Conservation (phyloP, 2,888 invertebrate species). For the Galeopsomyia nigrocyanea region DNA sequence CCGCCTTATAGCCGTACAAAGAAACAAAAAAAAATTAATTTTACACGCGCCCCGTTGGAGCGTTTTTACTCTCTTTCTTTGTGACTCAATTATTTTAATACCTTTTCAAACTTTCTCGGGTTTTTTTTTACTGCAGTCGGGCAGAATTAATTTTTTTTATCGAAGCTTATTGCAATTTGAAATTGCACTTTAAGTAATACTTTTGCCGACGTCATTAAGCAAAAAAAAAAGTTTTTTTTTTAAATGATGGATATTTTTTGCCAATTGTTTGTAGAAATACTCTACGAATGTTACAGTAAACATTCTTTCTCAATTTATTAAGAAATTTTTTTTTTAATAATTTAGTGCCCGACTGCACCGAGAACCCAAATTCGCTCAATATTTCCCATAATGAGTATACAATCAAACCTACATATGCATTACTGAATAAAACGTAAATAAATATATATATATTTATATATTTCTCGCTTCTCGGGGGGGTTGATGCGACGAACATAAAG, state of each 20-base stretch:
- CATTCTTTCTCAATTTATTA: too few relatives aligned
- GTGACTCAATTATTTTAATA: conserved; percentile 23
- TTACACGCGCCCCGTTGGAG: conserved; percentile 18
- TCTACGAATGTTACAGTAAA: too few relatives aligned
- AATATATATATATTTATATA: conserved; percentile 34
- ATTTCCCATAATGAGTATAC: conserved; percentile 31
- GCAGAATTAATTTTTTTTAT: conserved; percentile 23
- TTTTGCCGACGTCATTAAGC: neutral
- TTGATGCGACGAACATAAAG: conserved; percentile 45
- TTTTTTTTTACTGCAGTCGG: neutral
- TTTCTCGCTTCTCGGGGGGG: conserved; percentile 44
- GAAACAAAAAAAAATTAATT: conserved; percentile 25
- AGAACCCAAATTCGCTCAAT: conserved; percentile 29
- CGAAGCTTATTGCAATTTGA: conserved; percentile 27
- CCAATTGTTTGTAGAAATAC: too few relatives aligned
- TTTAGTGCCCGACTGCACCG: conserved; percentile 14
- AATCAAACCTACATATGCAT: conserved; percentile 31
- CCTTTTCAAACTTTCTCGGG: conserved; percentile 18
- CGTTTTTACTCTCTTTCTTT: conserved; percentile 5
- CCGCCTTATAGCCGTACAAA: conserved; percentile 22
- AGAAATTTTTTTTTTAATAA: too few relatives aligned
- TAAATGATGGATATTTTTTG: too few relatives aligned
- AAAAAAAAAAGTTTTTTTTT: too few relatives aligned
- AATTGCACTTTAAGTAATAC: conserved; percentile 42
- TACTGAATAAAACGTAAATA: conserved; percentile 41